Conservation (phyloP, 2,888 invertebrate genomes). For the Drosophila leonis region DNA sequence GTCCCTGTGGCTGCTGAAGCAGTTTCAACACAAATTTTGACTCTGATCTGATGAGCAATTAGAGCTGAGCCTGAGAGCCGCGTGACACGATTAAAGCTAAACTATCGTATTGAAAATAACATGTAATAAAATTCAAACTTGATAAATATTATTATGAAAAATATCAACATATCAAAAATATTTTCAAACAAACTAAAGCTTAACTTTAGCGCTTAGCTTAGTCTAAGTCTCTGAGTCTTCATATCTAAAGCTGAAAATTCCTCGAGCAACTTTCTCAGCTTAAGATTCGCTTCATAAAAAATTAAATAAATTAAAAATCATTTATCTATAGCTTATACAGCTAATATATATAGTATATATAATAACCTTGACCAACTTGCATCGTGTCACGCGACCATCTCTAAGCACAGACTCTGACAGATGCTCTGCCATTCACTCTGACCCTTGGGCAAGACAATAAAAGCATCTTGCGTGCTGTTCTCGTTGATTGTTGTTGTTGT, state of each 20-base stretch:
- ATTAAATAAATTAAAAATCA: too few relatives aligned
- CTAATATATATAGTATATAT: neutral
- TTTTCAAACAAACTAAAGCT: too few relatives aligned
- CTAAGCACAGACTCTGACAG: neutral
- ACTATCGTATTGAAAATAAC: neutral
- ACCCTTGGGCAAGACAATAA: conserved; percentile 32
- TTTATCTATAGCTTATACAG: neutral
- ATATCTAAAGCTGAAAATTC: too few relatives aligned
- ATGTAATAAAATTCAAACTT: neutral
- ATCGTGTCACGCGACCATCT: conserved; percentile 14
- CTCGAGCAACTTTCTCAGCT: too few relatives aligned
- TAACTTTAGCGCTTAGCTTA: neutral
- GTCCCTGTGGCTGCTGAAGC: conserved; percentile 11
- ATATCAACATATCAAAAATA: too few relatives aligned
- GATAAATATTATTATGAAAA: neutral
- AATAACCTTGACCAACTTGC: neutral
- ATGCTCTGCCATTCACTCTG: conserved; percentile 8
- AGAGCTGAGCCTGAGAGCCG: conserved; percentile 1
- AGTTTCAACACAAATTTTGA: conserved; percentile 11
- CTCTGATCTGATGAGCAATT: conserved; percentile 17
- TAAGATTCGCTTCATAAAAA: neutral
- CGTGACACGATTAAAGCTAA: neutral
- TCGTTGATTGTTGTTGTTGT: conserved; percentile 35
- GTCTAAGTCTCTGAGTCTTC: neutral
- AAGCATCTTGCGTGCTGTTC: conserved; percentile 21